These are phyloP conservation scores for Turritopsis rubra DNA, from an alignment of 30 jellyfish, hydroid and myxozoan genomes.

Conservation along the genomic window DNA sequence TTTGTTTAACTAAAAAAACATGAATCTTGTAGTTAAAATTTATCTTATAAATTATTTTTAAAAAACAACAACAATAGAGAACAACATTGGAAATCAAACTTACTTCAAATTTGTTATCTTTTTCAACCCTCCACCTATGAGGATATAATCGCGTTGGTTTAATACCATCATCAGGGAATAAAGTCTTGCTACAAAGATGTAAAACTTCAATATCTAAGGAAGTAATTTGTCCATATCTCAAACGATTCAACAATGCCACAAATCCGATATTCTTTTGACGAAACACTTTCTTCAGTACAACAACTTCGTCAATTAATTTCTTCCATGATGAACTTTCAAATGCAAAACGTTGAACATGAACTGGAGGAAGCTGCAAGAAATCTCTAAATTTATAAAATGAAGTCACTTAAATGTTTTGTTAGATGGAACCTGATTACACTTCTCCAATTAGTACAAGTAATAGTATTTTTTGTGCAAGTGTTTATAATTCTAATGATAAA, in stretches of 20 bases:
- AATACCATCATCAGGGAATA: conserved; percentile 41
- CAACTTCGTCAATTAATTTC: conserved; percentile 33
- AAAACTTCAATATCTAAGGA: conserved; percentile 39
- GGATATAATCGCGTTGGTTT: conserved; percentile 62
- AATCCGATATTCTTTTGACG: conserved; percentile 50
- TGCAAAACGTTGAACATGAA: conserved; percentile 34
- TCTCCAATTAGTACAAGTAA: too few species aligned
- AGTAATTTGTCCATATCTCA: conserved; percentile 43
- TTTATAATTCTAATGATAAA: too few species aligned
- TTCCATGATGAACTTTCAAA: conserved; percentile 61
- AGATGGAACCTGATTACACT: not conserved
- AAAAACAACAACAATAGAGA: not conserved
- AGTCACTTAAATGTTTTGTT: not conserved
- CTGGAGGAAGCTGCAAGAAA: conserved; percentile 84
- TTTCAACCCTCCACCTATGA: conserved; percentile 46
- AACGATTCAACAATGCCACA: conserved; percentile 45
- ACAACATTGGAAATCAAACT: not conserved
- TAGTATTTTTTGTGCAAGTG: too few species aligned
- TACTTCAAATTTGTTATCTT: conserved; percentile 48
- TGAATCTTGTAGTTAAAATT: too few species aligned
- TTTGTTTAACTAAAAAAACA: conserved; percentile 6
- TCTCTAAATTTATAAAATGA: conserved; percentile 31
- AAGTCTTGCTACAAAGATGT: conserved; percentile 37
- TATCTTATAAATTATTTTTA: not conserved
- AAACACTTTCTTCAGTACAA: conserved; percentile 51